These are phyloP conservation scores for Camelus dromedarius DNA, from an alignment of 2,113 vertebrate species.

Conservation along the genomic window DNA sequence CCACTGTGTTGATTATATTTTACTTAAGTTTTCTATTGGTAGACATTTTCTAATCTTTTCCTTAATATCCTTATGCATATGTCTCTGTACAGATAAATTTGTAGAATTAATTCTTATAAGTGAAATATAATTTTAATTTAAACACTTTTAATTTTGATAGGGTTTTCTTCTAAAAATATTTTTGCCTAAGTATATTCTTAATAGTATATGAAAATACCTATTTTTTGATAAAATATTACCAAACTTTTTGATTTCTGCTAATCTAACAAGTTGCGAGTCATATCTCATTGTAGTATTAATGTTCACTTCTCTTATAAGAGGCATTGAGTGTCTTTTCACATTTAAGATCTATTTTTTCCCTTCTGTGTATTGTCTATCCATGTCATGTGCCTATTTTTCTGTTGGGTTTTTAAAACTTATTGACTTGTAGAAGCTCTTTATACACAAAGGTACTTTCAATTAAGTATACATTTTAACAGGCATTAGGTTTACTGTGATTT, in stretches of 20 bases:
- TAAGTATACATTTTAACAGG: neutral
- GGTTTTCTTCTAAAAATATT: neutral
- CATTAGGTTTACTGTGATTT: neutral
- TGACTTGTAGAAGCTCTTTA: neutral
- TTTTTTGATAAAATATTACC: neutral
- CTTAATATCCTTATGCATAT: neutral
- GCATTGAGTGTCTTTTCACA: neutral
- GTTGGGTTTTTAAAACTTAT: neutral
- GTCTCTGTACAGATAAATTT: neutral
- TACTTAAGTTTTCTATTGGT: neutral
- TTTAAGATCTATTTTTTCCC: neutral
- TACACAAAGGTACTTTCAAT: neutral
- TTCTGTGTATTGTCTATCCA: neutral
- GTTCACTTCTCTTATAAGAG: neutral
- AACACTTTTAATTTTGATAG: neutral
- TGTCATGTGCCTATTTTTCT: neutral
- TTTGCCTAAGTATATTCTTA: neutral
- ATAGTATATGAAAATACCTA: neutral
- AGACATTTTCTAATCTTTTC: neutral
- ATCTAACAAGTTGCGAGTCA: neutral
- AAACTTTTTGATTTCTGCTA: neutral
- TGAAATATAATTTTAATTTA: neutral
- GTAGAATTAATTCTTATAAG: conserved; percentile 1
- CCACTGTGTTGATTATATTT: neutral
- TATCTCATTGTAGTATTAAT: neutral